Evolutionary conservation across 2,888 invertebrate genomes (phyloP), one percentile per base, ranked within the genome.

Genomic region (Cheilosia grossa): DNA sequence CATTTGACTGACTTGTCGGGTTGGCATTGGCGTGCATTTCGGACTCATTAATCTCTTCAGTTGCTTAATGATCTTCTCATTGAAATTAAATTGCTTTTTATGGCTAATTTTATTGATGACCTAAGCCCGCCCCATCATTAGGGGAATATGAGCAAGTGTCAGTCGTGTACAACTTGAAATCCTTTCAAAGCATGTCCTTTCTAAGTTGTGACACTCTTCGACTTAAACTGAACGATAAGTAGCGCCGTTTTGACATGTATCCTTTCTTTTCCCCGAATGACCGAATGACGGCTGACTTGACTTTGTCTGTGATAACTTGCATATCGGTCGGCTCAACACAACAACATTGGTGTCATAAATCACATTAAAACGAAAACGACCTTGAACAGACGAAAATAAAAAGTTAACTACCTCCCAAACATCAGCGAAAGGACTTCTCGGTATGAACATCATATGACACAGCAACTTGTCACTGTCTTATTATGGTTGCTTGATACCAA

Each of bases 391-490:
- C 15, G n/a, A 51, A 24, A 40, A 13, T 4, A 40, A 63, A 53
- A 73, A 73, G 15, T 17, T 42, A 53, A 7, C 15, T 21, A 17
- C 40, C 19, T 30, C 10, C 9, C 13, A 15, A 61, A 30, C 24
- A 61, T 47, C 21, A 53, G 49, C 13, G 54, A 63, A 63, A 64
- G 73, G 54, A 73, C 54, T 53, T 53, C 2, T 10, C 4, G 19
- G 13, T 5, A 30, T 49, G 37, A 13, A 19, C 15, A 5, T 15
- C 17, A 17, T 44, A 6, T 33, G 30, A 30, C 27, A 61, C 27
- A 33, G 21, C 66, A 66, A n/a, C 15, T 37, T 37, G 37, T 37
- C 37, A 37, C 17, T 27, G 42, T 17, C 53, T 30, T 27, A 54
- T 27, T n/a, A 17, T 9, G 27, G 2, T 51, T 63, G 17, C 42